Evolutionary conservation across 2,888 invertebrate species (phyloP).

Genomic region (Himalopsyche tibetana): DNA sequence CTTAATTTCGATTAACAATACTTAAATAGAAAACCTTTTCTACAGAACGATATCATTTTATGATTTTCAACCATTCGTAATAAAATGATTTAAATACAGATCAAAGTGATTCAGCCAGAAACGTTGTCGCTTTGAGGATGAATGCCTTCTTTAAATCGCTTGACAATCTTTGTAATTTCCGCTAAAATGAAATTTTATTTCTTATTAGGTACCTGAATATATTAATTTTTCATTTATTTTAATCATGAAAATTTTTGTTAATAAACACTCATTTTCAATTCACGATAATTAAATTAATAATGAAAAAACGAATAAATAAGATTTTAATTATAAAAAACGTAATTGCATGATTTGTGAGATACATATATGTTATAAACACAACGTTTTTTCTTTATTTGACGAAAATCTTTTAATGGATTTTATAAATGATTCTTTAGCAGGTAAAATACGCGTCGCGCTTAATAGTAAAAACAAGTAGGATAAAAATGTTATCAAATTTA

Average conservation of each 20-base stretch:
- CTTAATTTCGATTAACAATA: slow-evolving; percentile 39
- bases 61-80: slow-evolving; percentile 38
- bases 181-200: slow-evolving; percentile 35
- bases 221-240: neutral
- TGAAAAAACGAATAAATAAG: no score
- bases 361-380: no score
- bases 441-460: no score
- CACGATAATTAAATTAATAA: neutral
- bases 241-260: neutral
- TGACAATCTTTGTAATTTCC: slow-evolving; percentile 42
- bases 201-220: slow-evolving; percentile 1
- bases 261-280: neutral
- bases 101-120: slow-evolving; percentile 43
- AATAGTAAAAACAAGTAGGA: no score
- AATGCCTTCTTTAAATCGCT: slow-evolving; percentile 41
- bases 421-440: no score
- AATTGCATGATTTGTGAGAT: no score
- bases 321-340: no score
- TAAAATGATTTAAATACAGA: slow-evolving; percentile 38
- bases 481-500: no score
- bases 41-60: slow-evolving; percentile 27
- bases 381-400: no score
- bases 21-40: slow-evolving; percentile 7
- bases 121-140: slow-evolving; percentile 39
- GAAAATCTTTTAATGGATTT: no score